These are phyloP conservation scores for Ginglymostoma cirratum DNA, from an alignment of 2,113 vertebrate species.

Conservation along the genomic window DNA sequence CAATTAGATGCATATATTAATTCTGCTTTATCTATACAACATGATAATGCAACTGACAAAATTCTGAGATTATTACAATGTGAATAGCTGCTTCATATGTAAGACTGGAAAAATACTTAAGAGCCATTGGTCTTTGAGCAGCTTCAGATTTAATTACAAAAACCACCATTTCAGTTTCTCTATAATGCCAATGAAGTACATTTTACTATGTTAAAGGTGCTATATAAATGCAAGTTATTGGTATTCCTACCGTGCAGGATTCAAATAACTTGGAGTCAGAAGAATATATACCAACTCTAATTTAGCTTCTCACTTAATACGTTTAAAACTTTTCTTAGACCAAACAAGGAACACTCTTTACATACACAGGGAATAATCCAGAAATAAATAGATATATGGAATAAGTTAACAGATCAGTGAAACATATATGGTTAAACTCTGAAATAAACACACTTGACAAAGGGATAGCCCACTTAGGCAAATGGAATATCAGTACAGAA, in stretches of 20 bases:
- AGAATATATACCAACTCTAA: neutral
- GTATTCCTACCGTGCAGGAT: neutral
- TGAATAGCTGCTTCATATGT: neutral
- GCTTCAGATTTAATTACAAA: neutral
- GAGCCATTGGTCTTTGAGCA: neutral
- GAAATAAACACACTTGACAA: neutral
- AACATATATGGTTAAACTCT: neutral
- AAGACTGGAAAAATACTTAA: neutral
- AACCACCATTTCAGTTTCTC: neutral
- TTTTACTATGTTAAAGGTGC: neutral
- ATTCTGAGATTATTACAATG: neutral
- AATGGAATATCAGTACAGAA: neutral
- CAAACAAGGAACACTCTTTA: neutral
- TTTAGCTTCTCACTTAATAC: neutral
- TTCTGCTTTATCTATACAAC: neutral
- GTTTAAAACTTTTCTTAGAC: neutral
- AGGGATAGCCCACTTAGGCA: neutral
- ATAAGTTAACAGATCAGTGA: constrained; percentile 21
- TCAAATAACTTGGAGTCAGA: neutral
- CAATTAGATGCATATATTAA: neutral
- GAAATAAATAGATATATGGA: neutral
- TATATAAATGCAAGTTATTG: neutral
- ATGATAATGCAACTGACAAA: neutral
- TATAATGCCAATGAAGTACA: neutral
- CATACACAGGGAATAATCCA: neutral